phyloP scores from a whole-genome alignment of 1,140 invertebrate species.

The Galleria mellonella region DNA sequence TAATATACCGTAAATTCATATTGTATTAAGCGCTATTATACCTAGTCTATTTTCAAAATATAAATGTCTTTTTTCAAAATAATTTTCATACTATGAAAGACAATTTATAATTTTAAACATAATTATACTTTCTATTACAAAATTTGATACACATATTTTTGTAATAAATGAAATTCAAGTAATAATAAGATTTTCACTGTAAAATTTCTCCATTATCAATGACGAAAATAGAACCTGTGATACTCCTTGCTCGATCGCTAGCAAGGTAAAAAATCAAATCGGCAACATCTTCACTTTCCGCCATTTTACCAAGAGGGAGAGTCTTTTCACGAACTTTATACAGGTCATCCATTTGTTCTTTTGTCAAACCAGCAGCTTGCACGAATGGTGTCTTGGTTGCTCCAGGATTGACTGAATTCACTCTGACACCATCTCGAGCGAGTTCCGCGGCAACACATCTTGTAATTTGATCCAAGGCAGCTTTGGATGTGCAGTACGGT shows the following conservation, averaged over 20 bases:
- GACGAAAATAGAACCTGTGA: conserved; percentile 85
- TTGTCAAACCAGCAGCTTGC: conserved; percentile 23
- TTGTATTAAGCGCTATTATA: too few relatives aligned
- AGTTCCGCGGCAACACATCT: conserved; percentile 80
- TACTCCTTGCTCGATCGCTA: conserved; percentile 85
- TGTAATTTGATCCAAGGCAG: conserved; percentile 87
- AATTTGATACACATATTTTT: too few relatives aligned
- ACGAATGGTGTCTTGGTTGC: conserved; percentile 82
- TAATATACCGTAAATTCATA: too few relatives aligned
- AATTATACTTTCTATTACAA: too few relatives aligned
- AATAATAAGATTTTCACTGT: not conserved
- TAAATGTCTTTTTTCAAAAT: too few relatives aligned
- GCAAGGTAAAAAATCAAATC: conserved; percentile 88
- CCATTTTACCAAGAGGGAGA: conserved; percentile 47
- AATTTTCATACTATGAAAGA: too few relatives aligned
- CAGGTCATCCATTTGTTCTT: conserved; percentile 20
- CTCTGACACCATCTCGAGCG: conserved; percentile 79
- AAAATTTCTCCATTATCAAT: conserved; percentile 86
- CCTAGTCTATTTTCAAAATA: too few relatives aligned
- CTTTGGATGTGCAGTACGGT: conserved; percentile 86
- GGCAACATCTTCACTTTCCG: conserved; percentile 81
- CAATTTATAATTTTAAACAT: too few relatives aligned
- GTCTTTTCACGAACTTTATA: conserved; percentile 16
- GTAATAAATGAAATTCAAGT: too few relatives aligned
- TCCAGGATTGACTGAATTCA: conserved; percentile 85